Percentiles rank a stretch among this genome's conserved stretches.
These are phyloP conservation scores for Ametastegia equiseti DNA, from an alignment of 2,888 invertebrate species.

Conservation along the genomic window DNA sequence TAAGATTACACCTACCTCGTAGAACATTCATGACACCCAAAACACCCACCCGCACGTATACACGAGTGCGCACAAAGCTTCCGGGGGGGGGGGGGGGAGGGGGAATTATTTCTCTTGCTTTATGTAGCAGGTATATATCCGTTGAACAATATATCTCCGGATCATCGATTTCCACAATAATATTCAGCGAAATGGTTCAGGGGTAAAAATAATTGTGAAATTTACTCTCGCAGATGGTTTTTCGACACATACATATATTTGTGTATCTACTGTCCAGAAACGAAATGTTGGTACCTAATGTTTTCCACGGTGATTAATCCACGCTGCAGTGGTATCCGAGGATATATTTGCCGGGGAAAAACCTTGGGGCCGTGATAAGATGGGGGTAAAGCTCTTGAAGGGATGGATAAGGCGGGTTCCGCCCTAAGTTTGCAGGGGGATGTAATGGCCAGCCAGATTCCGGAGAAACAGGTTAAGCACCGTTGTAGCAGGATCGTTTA, in stretches of 20 bases:
- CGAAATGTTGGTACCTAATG: background rate
- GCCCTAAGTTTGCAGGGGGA: background rate
- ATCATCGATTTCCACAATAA: background rate
- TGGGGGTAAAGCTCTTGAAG: background rate
- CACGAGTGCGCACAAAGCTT: background rate
- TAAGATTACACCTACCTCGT: conserved; percentile 18
- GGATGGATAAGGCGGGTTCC: background rate
- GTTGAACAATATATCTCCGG: background rate
- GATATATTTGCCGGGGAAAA: too few relatives aligned
- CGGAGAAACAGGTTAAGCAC: conserved; percentile 14
- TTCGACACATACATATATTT: too few relatives aligned
- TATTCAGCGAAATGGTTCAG: too few relatives aligned
- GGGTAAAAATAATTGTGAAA: background rate
- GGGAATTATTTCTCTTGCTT: too few relatives aligned
- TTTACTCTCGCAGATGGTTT: background rate
- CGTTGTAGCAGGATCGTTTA: conserved; percentile 12
- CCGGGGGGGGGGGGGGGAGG: background rate
- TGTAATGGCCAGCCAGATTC: background rate
- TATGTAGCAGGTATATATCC: background rate
- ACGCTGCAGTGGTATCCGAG: background rate
- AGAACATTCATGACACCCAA: conserved; percentile 14
- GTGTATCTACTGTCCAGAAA: background rate
- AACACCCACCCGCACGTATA: too few relatives aligned
- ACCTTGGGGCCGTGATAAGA: conserved; percentile 4
- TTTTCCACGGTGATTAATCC: background rate